Evolutionary conservation across 2,888 invertebrate species (phyloP).

Genomic region (Drosophila sordidula): DNA sequence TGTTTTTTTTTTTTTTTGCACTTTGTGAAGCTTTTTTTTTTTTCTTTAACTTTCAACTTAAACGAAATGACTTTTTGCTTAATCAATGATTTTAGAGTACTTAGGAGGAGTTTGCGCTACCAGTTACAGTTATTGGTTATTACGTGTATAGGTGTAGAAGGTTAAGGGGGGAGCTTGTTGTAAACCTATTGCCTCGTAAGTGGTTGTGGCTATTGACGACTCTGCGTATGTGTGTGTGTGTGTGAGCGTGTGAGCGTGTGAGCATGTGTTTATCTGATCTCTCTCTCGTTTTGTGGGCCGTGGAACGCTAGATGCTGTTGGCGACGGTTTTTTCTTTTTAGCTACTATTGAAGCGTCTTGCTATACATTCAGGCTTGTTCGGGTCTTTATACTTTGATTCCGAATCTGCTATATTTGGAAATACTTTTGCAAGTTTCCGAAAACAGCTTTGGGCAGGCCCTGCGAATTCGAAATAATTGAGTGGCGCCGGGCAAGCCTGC

Average conservation of each 20-base stretch:
- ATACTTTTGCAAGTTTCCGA: neutral
- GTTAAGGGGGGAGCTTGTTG: conserved; percentile 37
- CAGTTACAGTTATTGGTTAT: conserved; percentile 38
- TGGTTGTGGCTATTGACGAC: conserved; percentile 48
- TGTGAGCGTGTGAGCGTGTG: conserved; percentile 6
- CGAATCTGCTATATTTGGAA: neutral
- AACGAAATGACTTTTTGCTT: conserved; percentile 78
- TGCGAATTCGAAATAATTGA: conserved; percentile 11
- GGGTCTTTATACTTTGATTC: neutral
- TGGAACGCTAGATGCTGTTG: conserved; percentile 52
- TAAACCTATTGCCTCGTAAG: conserved; percentile 64
- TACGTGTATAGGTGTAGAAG: conserved; percentile 13
- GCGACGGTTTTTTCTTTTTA: conserved; percentile 46
- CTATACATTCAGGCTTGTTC: conserved; percentile 39
- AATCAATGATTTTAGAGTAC: conserved; percentile 43
- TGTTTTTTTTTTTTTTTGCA: conserved; percentile 31
- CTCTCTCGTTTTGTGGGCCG: conserved; percentile 29
- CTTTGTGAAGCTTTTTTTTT: conserved; percentile 41
- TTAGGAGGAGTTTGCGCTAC: conserved; percentile 48
- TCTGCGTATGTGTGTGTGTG: conserved; percentile 16
- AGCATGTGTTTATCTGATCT: conserved; percentile 28
- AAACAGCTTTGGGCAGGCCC: neutral
- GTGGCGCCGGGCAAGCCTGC: conserved; percentile 26
- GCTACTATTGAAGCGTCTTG: conserved; percentile 72
- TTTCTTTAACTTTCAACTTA: conserved; percentile 53